Base-by-base conservation (phyloP, 2,797 vertebrate species). In the Oreochromis grahami region DNA sequence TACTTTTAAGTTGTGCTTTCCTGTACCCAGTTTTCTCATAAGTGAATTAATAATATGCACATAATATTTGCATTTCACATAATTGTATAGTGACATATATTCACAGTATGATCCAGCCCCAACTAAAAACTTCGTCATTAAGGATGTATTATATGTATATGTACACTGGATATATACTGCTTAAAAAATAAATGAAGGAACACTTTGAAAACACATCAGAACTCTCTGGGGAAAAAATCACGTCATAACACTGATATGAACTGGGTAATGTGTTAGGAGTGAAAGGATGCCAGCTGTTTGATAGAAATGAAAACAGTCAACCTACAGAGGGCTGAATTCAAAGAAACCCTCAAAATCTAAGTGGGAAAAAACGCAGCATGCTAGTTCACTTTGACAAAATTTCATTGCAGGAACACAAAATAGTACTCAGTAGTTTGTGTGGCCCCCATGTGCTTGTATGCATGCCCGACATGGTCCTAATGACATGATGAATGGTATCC, bases 71-170 rank as follows among this genome's bases (percentile, higher is more conserved):
- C 65, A 43, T 70, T 43, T 45, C 2, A 41, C 12, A 24, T 43
- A 65, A 43, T 11, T 29, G 5, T 72, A 5, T 4, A 29, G 41
- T 26, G 24, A 17, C 14, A 45, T 70, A 29, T 45, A 45, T 70
- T 70, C 38, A 45, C 9, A 26, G 26, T 26, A 26, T 45, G 21
- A 43, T 68, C 21, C 63, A 70, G 38, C 7, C 65, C 21, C 5
- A 45, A 70, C 21, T 43, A 70, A 70, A 70, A 70, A 43, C 21
- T 26, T 70, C 5, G 13, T 70, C 0, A 70, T 43, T 43, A 38
- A 38, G 38, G 13, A 68, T 43, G 65, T 10, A 26, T 68, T 68
- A 68, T 68, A 68, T 68, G 38, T 70, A 43, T 68, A 43, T 43
- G n/a, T 24, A 43, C n/a, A 41, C 11, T 65, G 36, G 34, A 14